These are phyloP conservation scores for Acanthococcus lagerstroemiae DNA, from an alignment of 2,888 invertebrate genomes.

Conservation along the genomic window DNA sequence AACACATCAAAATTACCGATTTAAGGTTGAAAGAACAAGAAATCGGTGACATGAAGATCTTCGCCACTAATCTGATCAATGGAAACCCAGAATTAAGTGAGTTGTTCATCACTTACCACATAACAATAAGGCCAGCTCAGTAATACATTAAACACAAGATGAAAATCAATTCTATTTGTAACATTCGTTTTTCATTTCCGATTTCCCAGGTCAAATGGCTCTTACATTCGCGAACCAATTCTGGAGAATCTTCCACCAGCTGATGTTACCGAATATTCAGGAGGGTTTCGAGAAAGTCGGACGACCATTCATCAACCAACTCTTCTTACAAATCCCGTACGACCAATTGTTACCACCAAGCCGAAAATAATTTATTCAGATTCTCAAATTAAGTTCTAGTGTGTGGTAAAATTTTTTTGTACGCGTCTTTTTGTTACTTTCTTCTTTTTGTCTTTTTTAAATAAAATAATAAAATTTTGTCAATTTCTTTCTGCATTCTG, in stretches of 20 bases:
- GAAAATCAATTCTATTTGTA: not conserved
- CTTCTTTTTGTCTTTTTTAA: not conserved
- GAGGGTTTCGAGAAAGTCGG: conserved; percentile 49
- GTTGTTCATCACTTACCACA: conserved; percentile 39
- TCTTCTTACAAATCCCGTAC: conserved; percentile 49
- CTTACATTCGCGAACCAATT: conserved; percentile 50
- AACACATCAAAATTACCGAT: conserved; percentile 49
- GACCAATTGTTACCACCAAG: conserved; percentile 41
- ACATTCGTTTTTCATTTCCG: not conserved
- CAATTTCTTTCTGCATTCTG: not conserved
- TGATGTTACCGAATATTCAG: conserved; percentile 49
- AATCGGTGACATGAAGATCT: conserved; percentile 51
- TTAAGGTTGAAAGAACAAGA: conserved; percentile 52
- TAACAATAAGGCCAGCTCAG: not conserved
- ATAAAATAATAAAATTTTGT: not conserved
- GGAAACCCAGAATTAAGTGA: conserved; percentile 56
- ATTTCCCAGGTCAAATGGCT: conserved; percentile 49
- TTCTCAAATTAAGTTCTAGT: not conserved
- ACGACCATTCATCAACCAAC: conserved; percentile 47
- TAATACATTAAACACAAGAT: not conserved
- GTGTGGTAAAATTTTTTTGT: not conserved
- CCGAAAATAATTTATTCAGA: conserved; percentile 29
- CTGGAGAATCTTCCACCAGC: conserved; percentile 51
- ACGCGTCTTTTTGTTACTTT: not conserved
- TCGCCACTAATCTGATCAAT: conserved; percentile 50